A percentile compares a stretch with the other conserved stretches of the same genome.
Evolutionary conservation across 1,140 invertebrate genomes (phyloP).

Genomic region (Samia ricini): DNA sequence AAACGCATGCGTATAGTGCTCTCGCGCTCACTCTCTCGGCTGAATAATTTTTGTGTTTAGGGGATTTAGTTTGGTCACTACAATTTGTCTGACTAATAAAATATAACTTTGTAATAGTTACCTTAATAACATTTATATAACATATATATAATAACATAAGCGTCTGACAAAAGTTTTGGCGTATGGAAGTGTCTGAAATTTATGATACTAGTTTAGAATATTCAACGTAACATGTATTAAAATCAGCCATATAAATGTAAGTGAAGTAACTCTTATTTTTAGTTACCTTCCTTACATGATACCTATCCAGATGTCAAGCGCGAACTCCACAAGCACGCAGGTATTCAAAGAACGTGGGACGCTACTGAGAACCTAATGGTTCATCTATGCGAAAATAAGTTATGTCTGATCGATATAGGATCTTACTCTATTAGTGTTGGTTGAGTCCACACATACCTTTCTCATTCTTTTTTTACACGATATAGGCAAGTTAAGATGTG

Average conservation of each 20-base stretch:
- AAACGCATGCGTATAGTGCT: neutral
- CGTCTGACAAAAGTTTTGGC: neutral
- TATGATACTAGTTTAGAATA: slow-evolving; percentile 4
- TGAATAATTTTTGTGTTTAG: no score
- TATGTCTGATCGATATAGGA: neutral
- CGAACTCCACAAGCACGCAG: neutral
- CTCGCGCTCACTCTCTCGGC: slow-evolving; percentile 6
- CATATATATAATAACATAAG: slow-evolving; percentile 9
- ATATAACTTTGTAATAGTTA: slow-evolving; percentile 14
- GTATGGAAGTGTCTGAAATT: neutral
- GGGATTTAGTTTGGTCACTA: slow-evolving; percentile 14
- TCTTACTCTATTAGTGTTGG: slow-evolving; percentile 1
- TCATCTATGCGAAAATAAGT: slow-evolving; percentile 4
- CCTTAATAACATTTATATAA: slow-evolving; percentile 14
- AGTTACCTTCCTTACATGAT: no score
- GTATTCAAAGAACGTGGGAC: no score
- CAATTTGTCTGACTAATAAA: no score
- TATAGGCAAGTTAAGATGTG: no score
- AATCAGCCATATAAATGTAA: slow-evolving; percentile 5
- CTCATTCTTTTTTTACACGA: no score
- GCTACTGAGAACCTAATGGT: neutral
- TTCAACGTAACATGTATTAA: slow-evolving; percentile 1
- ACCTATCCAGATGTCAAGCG: neutral
- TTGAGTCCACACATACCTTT: no score
- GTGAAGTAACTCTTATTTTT: neutral